A percentile compares a stretch with the other conserved stretches of the same genome.
Evolutionary conservation across 2,797 vertebrate species (phyloP).

Genomic region (Lepus townsendii): DNA sequence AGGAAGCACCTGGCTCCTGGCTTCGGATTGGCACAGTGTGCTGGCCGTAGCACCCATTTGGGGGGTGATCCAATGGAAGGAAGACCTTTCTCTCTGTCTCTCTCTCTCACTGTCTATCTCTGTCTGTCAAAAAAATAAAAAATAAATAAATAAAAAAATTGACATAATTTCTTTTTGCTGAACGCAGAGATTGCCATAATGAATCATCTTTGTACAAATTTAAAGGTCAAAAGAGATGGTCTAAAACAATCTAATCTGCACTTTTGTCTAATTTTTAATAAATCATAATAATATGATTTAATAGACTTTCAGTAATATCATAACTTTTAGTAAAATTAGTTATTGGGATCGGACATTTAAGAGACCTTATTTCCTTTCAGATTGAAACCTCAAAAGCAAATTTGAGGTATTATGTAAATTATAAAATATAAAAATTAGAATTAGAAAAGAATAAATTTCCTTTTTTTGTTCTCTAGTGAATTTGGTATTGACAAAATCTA

Average conservation of each 20-base stretch:
- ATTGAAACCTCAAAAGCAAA: conserved; percentile 78
- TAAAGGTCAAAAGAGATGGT: background rate
- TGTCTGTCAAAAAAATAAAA: no score
- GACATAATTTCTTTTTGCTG: background rate
- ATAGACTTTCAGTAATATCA: conserved; percentile 79
- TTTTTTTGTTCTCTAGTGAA: background rate
- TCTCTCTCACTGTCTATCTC: no score
- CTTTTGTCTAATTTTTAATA: conserved; percentile 80
- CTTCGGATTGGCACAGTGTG: no score
- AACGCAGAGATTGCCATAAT: conserved; percentile 55
- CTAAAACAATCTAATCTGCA: conserved; percentile 65
- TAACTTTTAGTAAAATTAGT: conserved; percentile 84
- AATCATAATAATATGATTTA: conserved; percentile 80
- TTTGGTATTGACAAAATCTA: background rate
- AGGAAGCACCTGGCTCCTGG: no score
- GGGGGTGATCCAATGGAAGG: no score
- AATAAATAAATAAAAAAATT: no score
- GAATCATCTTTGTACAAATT: conserved; percentile 67
- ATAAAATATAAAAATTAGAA: conserved; percentile 82
- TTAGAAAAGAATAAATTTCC: background rate
- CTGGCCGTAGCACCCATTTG: no score
- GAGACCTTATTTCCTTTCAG: conserved; percentile 80
- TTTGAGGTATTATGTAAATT: conserved; percentile 82
- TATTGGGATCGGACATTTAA: conserved; percentile 79
- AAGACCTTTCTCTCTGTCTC: no score